Evolutionary conservation across 1,140 invertebrate species (phyloP), one percentile per base, ranked within the genome.

Genomic region (Campoletis sonorensis): DNA sequence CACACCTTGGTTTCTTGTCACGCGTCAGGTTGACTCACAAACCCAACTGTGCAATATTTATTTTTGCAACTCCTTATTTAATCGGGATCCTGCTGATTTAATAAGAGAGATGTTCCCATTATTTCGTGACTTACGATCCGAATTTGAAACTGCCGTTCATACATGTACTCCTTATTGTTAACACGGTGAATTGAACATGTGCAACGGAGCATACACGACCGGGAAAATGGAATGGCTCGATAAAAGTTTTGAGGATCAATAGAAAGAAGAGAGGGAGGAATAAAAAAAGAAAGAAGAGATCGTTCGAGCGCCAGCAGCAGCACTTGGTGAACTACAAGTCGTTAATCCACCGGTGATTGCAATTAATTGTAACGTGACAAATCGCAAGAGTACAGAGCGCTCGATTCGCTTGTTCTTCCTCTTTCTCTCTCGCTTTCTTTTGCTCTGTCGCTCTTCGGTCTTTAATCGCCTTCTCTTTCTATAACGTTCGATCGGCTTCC

Each of bases 311-410:
- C 76, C 37, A 78, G 76, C 51, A 61, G 54, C 76, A 61, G 54
- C 76, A 78, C 76, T 78, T 49, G 33, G 85, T 84, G 83, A 86
- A 88, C 85, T 88, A 85, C 85, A 86, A 86, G 85, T 88, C 85
- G 87, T 87, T 88, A 88, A 88, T 88, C 85, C 85, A 82, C 81
- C 84, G 81, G 84, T 85, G 83, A 84, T 85, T 86, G 86, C 86
- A 88, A 88, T 88, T 88, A 88, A 88, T 88, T 87, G 86, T 85
- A 86, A 87, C 86, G 86, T 88, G 87, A 88, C 87, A 87, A 88
- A 88, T 88, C 87, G 86, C 84, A 82, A 84, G 85, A 85, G 85
- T 85, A 84, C 83, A 82, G 67, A 70, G 86, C 58, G 58, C 33
- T 33, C 51, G 51, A 30, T 33, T 58, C 73, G 76, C 33, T 67